A percentile compares a stretch with the other conserved stretches of the same genome.
Evolutionary conservation across 2,113 vertebrate species (phyloP).

Genomic region (Caloenas nicobarica): DNA sequence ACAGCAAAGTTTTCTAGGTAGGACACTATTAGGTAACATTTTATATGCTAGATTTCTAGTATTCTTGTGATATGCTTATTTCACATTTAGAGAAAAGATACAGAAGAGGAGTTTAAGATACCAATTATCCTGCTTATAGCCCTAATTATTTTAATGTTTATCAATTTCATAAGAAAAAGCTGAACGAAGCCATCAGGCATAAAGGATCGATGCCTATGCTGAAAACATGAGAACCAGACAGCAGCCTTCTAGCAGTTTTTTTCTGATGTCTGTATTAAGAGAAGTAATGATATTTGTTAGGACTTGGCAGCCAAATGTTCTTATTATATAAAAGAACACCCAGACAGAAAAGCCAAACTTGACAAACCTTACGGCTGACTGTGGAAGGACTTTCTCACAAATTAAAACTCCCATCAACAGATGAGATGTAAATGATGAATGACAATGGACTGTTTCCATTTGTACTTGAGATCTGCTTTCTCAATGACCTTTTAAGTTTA

Average conservation of each 20-base stretch:
- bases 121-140: neutral
- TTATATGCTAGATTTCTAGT: neutral
- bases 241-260: neutral
- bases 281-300: conserved; percentile 13
- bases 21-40: neutral
- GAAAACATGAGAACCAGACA: conserved; percentile 8
- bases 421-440: conserved; percentile 45
- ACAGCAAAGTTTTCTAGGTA: neutral
- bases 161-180: neutral
- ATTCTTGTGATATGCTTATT: neutral
- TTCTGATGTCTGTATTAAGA: conserved; percentile 1
- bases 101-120: neutral
- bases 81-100: neutral
- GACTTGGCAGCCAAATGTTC: conserved; percentile 22
- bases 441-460: conserved; percentile 37
- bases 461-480: conserved; percentile 14
- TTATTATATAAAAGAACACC: conserved; percentile 13
- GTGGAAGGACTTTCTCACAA: conserved; percentile 20
- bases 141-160: neutral
- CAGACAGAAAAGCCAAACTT: conserved; percentile 18
- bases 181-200: neutral
- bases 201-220: neutral
- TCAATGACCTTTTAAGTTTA: conserved; percentile 46
- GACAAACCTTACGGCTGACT: neutral
- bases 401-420: conserved; percentile 21